Base-by-base conservation (phyloP, 2,888 invertebrate species). In the Torymus auratus region DNA sequence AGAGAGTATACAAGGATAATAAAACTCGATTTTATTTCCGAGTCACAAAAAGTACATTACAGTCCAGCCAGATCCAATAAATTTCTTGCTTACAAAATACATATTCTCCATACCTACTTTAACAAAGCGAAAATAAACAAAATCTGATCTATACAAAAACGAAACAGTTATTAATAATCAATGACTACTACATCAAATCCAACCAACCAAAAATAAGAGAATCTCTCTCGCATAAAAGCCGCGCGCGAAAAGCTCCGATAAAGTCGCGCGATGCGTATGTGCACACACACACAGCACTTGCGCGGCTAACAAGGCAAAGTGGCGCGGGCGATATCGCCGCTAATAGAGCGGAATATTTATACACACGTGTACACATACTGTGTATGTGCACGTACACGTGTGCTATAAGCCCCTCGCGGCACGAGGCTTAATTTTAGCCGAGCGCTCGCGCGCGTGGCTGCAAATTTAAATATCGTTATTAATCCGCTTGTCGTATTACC, bases 401-500 rank as follows among this genome's bases (percentile, higher is more conserved):
- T 41, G 50, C 20, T 50, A 56, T 3, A 7, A 5, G 13, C 52
- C n/a, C 0, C 23, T 15, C 64, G 15, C 13, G 15, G 3, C 15
- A 20, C 53, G 28, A 28, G 61, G 55, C 68, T 76, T 69, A 60
- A 75, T 60, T 75, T 67, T 52, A 50, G 52, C 53, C 10, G 41
- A 41, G 53, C 17, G 60, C 3, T 7, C 61, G 61, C 41, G 55
- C 23, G 17, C 28, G 28, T 28, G 14, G 58, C 55, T 62, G 61
- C 15, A 67, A 67, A 69, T 76, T 67, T 76, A 52, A 76, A 61
- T 76, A 62, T 61, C 72, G 61, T 20, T 58, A 70, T 74, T 74
- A 61, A 75, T 68, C 68, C 74, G 58, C 72, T 62, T 15, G 62
- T 72, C 72, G 72, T 53, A 62, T 72, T 62, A 72, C n/a, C 23